Base-by-base conservation (phyloP, 2,113 vertebrate genomes). In the Calypte anna region DNA sequence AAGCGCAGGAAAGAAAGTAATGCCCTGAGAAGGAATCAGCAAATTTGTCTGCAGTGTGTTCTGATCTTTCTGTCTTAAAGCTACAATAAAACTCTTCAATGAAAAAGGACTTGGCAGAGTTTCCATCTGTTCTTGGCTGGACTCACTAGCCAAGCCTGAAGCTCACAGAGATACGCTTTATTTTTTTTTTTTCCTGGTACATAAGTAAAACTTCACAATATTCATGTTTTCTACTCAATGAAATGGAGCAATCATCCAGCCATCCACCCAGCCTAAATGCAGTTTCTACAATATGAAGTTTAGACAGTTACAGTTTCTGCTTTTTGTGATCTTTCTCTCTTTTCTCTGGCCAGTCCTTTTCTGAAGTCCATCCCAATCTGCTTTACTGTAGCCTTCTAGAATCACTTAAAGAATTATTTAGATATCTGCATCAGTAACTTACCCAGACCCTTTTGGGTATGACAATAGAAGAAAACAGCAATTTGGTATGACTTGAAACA, bases 71-170 rank as follows among this genome's bases (percentile, higher is more conserved):
- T 61, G 76, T 91, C 90, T 82, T 78, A 91, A 85, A 91, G 91
- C 84, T 91, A 93, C 88, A 97, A 91, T 81, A 92, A 96, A 96
- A 96, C 72, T 82, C 83, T 88, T 97, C 96, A 96, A 83, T 95
- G 95, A 94, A 97, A 96, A 97, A 86, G 46, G 16, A 24, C 83
- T 96, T 96, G 86, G 92, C 95, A 96, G 86, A 72, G 90, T 94
- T 97, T 97, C 96, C 91, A 93, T 95, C 94, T 97, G 73, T 96
- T 97, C 96, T 95, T 69, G 24, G 90, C 82, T 88, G 82, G 91
- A 86, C 66, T 95, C 1, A 0, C 36, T 75, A 94, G 82, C 76
- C 57, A 94, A 91, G 85, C 83, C 76, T 94, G 82, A 91, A 90
- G 58, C 67, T 91, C 59, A 88, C 27, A 93, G 76, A 66, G 44